Conservation (phyloP, 2,888 invertebrate species). For the Drosophila greeni region DNA sequence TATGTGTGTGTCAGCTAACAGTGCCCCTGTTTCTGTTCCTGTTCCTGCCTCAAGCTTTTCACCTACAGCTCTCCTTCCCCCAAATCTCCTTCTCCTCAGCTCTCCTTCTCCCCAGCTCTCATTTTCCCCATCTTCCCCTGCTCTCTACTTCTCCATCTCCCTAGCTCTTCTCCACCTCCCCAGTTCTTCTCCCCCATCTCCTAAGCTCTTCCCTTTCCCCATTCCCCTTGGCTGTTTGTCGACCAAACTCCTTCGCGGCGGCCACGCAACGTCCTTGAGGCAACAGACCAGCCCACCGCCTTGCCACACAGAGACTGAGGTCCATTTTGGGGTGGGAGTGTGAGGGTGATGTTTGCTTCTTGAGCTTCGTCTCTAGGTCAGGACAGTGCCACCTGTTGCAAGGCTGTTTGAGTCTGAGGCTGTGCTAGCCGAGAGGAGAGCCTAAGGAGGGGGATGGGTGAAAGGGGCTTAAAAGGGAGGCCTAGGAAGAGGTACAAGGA, state of each 20-base stretch:
- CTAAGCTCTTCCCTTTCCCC: not conserved
- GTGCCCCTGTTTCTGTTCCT: not conserved
- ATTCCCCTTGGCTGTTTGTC: conserved; percentile 7
- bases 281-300: not conserved
- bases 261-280: conserved; percentile 47
- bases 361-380: conserved; percentile 29
- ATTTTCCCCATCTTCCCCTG: not conserved
- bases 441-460: not conserved
- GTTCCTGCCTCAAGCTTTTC: not conserved
- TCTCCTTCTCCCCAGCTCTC: not conserved
- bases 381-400: conserved; percentile 28
- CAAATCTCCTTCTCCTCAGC: not conserved
- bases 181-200: not conserved
- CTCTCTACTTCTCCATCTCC: not conserved
- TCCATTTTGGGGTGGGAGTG: too few species aligned
- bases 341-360: conserved; percentile 8
- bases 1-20: conserved; percentile 4
- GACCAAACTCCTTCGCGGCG: conserved; percentile 46
- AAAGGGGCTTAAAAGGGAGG: not conserved
- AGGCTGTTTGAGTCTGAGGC: not conserved
- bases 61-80: not conserved
- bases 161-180: not conserved
- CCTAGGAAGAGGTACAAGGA: not conserved
- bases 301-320: too few species aligned
- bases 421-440: too few species aligned